Evolutionary conservation across 2,888 invertebrate genomes (phyloP).

Genomic region (Mermis nigrescens): DNA sequence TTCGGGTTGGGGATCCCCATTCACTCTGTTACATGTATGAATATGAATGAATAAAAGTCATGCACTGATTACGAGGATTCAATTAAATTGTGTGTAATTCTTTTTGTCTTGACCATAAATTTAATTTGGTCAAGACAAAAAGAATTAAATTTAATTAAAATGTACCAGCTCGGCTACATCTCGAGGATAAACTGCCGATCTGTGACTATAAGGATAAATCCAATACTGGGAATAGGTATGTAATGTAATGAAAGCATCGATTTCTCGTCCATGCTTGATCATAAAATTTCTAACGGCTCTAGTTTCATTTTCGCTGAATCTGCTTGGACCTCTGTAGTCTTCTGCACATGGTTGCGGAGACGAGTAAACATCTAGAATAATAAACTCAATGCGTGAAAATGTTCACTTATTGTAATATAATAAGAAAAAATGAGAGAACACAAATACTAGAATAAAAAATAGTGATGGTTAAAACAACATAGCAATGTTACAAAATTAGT

Average conservation of each 20-base stretch:
- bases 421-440: neutral
- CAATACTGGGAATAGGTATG: constrained; percentile 31
- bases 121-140: no score
- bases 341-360: constrained; percentile 27
- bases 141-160: no score
- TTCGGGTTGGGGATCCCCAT: no score
- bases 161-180: constrained; percentile 18
- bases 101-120: no score
- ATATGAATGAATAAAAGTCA: no score
- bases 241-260: constrained; percentile 30
- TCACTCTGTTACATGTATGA: no score
- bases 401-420: no score
- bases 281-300: constrained; percentile 26
- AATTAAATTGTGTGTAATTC: no score
- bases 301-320: constrained; percentile 27
- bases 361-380: constrained; percentile 16
- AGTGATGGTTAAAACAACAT: no score
- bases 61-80: no score
- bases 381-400: no score
- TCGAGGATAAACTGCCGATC: constrained; percentile 14
- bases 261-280: constrained; percentile 22
- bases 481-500: no score
- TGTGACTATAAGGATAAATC: constrained; percentile 29
- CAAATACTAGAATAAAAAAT: neutral
- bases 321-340: constrained; percentile 25